A percentile compares a stretch with the other conserved stretches of the same genome.
Conservation (phyloP, 2,113 vertebrate genomes). For the Coreoperca whiteheadi region DNA sequence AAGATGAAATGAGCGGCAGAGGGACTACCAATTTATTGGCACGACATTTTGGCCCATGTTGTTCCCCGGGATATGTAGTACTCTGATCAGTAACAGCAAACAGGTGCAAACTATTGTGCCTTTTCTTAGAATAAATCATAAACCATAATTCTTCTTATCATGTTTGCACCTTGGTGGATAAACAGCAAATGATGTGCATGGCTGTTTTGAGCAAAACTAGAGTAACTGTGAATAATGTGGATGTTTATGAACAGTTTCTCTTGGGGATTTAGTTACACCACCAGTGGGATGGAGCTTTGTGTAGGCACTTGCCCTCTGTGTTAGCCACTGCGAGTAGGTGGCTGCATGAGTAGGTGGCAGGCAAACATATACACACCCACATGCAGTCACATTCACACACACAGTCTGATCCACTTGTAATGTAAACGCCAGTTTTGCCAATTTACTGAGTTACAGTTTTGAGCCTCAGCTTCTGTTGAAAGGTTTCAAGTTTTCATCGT, state of each 20-base stretch:
- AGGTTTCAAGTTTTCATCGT: slow-evolving; percentile 12
- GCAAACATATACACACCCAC: slow-evolving; percentile 14
- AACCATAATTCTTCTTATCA: neutral
- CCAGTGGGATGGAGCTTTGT: slow-evolving; percentile 50
- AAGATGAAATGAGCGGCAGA: neutral
- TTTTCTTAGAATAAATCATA: neutral
- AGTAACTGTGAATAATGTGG: slow-evolving; percentile 13
- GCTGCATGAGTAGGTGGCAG: slow-evolving; percentile 53
- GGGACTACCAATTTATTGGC: neutral
- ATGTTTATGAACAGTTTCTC: slow-evolving; percentile 17
- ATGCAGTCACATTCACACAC: slow-evolving; percentile 2
- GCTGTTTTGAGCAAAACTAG: neutral
- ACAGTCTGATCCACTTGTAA: slow-evolving; percentile 8
- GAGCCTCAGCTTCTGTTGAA: neutral
- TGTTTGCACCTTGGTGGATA: neutral
- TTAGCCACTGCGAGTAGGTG: slow-evolving; percentile 50
- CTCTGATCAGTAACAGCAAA: slow-evolving; percentile 1
- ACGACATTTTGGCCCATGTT: neutral
- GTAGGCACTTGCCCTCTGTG: slow-evolving; percentile 45
- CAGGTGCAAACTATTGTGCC: slow-evolving; percentile 1
- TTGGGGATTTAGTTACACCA: slow-evolving; percentile 24
- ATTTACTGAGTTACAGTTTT: slow-evolving; percentile 1
- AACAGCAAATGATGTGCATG: slow-evolving; percentile 20
- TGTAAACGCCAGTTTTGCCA: neutral
- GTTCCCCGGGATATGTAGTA: neutral